These are phyloP conservation scores for Drosophila gunungcola DNA, from an alignment of 1,140 invertebrate genomes.

Conservation along the genomic window DNA sequence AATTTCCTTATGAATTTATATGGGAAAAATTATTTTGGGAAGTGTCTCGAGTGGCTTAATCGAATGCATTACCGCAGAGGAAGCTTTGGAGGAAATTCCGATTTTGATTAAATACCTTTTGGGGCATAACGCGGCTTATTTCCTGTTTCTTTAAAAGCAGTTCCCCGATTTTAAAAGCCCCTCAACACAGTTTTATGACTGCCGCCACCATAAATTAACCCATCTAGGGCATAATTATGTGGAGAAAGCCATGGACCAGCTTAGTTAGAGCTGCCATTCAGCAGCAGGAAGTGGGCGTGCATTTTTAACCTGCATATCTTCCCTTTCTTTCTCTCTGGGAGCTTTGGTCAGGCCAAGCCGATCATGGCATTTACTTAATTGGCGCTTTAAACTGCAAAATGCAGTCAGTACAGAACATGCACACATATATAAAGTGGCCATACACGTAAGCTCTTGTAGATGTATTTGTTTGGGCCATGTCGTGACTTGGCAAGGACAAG, in stretches of 20 bases:
- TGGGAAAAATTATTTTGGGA: slow-evolving; percentile 37
- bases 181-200: slow-evolving; percentile 9
- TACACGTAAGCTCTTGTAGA: slow-evolving; percentile 35
- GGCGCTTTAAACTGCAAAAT: slow-evolving; percentile 70
- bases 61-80: slow-evolving; percentile 19
- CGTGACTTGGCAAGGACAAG: slow-evolving; percentile 51
- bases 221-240: slow-evolving; percentile 41
- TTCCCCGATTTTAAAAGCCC: not conserved
- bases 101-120: slow-evolving; percentile 30
- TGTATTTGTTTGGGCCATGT: slow-evolving; percentile 31
- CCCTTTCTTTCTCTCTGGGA: not conserved
- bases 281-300: slow-evolving; percentile 10
- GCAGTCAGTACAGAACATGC: slow-evolving; percentile 17
- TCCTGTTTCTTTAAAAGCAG: not conserved
- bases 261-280: slow-evolving; percentile 19
- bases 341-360: slow-evolving; percentile 23
- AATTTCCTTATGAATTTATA: slow-evolving; percentile 65
- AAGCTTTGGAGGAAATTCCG: not conserved
- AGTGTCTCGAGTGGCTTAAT: slow-evolving; percentile 50
- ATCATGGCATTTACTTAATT: slow-evolving; percentile 74
- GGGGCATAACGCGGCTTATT: not conserved
- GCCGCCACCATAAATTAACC: slow-evolving; percentile 23
- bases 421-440: not conserved
- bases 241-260: not conserved
- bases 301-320: slow-evolving; percentile 3